These are phyloP conservation scores for Drosophila nigrodunni DNA, from an alignment of 1,140 invertebrate species.

Conservation along the genomic window DNA sequence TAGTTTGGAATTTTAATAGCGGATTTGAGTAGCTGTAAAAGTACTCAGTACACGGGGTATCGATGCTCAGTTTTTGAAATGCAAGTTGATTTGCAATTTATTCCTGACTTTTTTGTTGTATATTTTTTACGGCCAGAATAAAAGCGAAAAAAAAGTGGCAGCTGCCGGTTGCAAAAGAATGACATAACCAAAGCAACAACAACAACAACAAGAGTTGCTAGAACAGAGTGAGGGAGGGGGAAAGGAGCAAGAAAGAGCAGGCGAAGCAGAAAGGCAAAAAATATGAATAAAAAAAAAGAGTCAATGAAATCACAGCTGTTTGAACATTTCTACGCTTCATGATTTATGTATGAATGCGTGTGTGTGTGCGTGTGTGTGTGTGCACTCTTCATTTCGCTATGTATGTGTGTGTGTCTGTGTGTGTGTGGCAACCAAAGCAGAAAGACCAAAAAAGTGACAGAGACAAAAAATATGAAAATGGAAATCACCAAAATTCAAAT, in stretches of 20 bases:
- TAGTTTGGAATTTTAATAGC: neutral
- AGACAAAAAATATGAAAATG: too few species aligned
- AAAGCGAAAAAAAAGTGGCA: conserved; percentile 13
- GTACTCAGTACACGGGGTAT: neutral
- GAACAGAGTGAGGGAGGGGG: neutral
- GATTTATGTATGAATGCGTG: conserved; percentile 22
- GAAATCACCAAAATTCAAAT: too few species aligned
- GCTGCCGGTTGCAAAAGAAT: conserved; percentile 20
- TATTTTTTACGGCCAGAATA: neutral
- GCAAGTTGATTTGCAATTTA: neutral
- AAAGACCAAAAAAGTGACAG: too few species aligned
- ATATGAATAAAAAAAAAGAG: neutral
- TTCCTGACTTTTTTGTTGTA: neutral
- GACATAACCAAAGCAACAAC: conserved; percentile 27
- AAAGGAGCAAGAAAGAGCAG: neutral
- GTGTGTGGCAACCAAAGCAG: too few species aligned
- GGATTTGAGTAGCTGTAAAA: neutral
- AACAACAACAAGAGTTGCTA: conserved; percentile 16
- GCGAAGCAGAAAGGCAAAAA: neutral
- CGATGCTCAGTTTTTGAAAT: neutral
- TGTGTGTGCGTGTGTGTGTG: too few species aligned
- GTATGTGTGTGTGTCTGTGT: too few species aligned
- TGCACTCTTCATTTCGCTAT: too few species aligned
- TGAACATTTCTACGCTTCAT: conserved; percentile 20
- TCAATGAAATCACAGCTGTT: conserved; percentile 52